A percentile compares a stretch with the other conserved stretches of the same genome.
Conservation (phyloP, 2,113 vertebrate genomes). For the Podarcis muralis region DNA sequence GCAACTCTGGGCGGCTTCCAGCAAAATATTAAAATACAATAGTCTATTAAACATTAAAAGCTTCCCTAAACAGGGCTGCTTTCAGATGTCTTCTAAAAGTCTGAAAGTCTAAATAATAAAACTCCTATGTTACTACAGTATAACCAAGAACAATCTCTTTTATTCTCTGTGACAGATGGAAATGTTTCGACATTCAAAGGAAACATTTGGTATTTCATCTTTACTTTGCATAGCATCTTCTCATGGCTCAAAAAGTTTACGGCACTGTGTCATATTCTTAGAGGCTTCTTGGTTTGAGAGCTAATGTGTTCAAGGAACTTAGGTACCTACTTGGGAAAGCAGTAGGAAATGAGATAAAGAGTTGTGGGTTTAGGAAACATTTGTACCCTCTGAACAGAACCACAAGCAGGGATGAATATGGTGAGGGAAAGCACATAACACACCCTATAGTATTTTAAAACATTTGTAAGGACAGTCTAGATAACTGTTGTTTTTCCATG, state of each 20-base stretch:
- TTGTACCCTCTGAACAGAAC: not conserved
- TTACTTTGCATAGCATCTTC: constrained; percentile 24
- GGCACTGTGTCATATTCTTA: not conserved
- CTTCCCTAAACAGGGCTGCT: too few species aligned
- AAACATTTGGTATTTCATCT: not conserved
- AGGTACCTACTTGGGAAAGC: not conserved
- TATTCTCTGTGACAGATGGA: constrained; percentile 1
- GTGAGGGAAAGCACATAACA: not conserved
- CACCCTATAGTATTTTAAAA: not conserved
- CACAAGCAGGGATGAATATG: not conserved
- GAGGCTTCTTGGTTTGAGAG: not conserved
- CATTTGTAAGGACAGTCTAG: too few species aligned
- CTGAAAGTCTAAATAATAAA: not conserved
- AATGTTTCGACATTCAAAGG: not conserved
- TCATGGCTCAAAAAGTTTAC: not conserved
- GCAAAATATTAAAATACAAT: too few species aligned
- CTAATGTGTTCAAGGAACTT: not conserved
- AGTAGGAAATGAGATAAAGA: not conserved
- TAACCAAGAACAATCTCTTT: not conserved
- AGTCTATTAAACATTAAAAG: too few species aligned
- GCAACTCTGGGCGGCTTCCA: too few species aligned
- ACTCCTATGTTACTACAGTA: not conserved
- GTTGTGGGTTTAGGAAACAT: not conserved
- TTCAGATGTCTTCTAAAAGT: too few species aligned
- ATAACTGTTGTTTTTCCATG: not conserved